Base-by-base conservation (phyloP, 2,888 invertebrate genomes). In the Pedicia rivosa region DNA sequence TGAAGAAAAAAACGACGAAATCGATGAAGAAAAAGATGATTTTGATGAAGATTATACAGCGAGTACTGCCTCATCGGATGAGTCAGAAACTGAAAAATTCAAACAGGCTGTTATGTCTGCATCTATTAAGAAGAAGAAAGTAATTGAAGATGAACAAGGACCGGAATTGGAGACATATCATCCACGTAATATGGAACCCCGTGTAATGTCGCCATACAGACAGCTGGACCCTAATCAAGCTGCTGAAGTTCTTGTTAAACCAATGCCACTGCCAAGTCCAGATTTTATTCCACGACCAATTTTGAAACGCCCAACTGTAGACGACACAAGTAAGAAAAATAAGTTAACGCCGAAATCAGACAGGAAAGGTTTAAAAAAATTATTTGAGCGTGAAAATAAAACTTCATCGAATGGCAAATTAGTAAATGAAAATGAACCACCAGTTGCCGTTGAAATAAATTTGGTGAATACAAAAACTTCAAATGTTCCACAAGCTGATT, bases 241-340 rank as follows among this genome's bases (percentile, higher is more conserved):
- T 0, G 72, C 72, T 43, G 66, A 67, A 40, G 69, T 74, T 44
- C 56, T 70, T 3, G 64, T 68, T 1, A 72, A 72, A 46, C 72
- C 71, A 2, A 39, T 58, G 40, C 72, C 75, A n/a, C 57, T 74
- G 30, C 72, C 75, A 0, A 74, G 74, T 54, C 75, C 78, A 0
- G 76, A 74, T 54, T 74, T 78, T 49, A 59, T 78, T 22, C 84
- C 83, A 1, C 84, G 83, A 53, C 83, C 84, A 1, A 84, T 84
- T 47, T 53, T 84, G 10, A 84, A 84, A 52, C 67, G 70, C 38
- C 64, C 59, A 2, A 56, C 58, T 4, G 33, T 68, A 39, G 68
- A 67, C 43, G 48, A 53, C 19, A 56, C 65, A 30, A 46, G 56
- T 5, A 50, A 48, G 45, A 46, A 1, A 41, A 32, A 40, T 40